Percentiles rank a stretch among this genome's conserved stretches.
Conservation (phyloP, 2,797 vertebrate genomes). For the Thripadectes ignobilis region DNA sequence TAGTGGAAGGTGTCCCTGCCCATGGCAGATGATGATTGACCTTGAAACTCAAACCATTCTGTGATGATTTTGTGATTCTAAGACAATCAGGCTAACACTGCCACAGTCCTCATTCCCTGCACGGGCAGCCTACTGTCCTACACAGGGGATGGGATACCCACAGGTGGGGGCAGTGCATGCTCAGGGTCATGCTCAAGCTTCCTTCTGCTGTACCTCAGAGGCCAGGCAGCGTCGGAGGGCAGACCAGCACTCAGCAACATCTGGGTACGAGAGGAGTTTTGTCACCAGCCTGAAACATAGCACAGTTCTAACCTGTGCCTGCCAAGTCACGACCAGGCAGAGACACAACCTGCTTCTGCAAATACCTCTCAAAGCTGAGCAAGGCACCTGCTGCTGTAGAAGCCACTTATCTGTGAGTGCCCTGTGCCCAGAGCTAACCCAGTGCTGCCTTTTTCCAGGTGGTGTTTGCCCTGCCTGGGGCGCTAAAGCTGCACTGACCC, state of each 20-base stretch:
- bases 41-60: neutral
- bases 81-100: neutral
- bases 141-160: fast-evolving
- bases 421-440: fast-evolving
- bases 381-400: fast-evolving
- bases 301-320: neutral
- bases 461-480: neutral
- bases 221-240: fast-evolving
- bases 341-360: neutral
- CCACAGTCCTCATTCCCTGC: fast-evolving
- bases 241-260: fast-evolving
- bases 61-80: neutral
- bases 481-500: too few species aligned
- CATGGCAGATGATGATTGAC: neutral
- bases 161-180: fast-evolving
- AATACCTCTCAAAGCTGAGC: neutral
- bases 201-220: neutral
- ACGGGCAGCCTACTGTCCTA: too few species aligned
- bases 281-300: neutral
- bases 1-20: neutral
- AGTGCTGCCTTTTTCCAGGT: neutral
- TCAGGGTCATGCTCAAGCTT: neutral
- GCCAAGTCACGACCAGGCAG: neutral
- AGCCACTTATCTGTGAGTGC: fast-evolving
- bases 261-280: neutral